These are phyloP conservation scores for Buphagus erythrorhynchus DNA, from an alignment of 2,797 vertebrate species.

Conservation along the genomic window DNA sequence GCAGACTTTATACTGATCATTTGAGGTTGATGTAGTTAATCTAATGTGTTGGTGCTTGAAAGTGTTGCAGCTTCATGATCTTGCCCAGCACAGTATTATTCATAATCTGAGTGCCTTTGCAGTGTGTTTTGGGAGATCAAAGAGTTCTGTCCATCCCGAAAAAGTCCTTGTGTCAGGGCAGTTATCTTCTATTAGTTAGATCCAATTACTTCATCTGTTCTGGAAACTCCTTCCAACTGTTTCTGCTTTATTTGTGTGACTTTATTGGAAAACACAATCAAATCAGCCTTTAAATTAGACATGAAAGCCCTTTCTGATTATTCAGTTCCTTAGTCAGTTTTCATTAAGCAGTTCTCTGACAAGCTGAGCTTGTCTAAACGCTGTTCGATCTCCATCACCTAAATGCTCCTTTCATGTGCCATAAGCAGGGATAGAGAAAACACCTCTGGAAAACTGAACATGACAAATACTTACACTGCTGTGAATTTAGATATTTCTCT, in stretches of 20 bases:
- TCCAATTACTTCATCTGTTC: background rate
- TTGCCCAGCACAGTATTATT: background rate
- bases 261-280: background rate
- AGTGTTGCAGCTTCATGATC: background rate
- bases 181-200: background rate
- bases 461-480: background rate
- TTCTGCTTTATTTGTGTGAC: background rate
- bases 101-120: background rate
- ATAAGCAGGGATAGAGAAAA: background rate
- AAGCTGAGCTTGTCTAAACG: background rate
- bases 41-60: background rate
- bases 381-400: background rate
- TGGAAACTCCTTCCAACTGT: background rate
- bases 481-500: background rate
- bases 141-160: background rate
- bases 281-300: background rate
- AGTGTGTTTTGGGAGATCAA: background rate
- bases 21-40: background rate
- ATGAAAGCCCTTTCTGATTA: background rate
- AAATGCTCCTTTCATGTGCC: background rate
- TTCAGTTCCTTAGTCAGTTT: background rate
- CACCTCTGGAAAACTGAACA: background rate
- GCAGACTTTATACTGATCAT: background rate
- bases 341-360: background rate
- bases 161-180: background rate